Evolutionary conservation across 2,797 vertebrate genomes (phyloP).

Genomic region (Oryzias dopingdopingensis): DNA sequence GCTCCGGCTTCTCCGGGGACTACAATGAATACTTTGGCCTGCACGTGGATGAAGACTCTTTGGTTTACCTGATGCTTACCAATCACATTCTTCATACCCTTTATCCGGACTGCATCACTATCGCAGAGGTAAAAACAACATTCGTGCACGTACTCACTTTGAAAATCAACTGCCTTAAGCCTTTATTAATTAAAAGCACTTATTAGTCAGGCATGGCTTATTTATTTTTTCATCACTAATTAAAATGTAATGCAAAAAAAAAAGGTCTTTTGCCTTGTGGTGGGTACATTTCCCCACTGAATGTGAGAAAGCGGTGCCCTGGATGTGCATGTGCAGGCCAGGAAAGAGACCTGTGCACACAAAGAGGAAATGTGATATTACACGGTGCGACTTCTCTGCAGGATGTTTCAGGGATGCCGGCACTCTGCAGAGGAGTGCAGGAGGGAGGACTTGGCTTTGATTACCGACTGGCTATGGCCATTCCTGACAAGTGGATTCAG

Average conservation of each 20-base stretch:
- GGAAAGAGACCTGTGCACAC: conserved; percentile 30
- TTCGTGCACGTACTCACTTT: conserved; percentile 22
- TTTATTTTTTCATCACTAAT: conserved; percentile 59
- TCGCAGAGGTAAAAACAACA: conserved; percentile 87
- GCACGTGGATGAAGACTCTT: conserved; percentile 93
- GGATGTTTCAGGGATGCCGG: conserved; percentile 99
- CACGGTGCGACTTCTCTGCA: conserved; percentile 58
- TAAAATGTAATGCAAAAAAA: conserved; percentile 34
- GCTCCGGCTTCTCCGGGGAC: conserved; percentile 86
- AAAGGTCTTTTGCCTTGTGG: conserved; percentile 9
- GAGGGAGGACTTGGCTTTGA: conserved; percentile 95
- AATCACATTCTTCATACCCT: conserved; percentile 90
- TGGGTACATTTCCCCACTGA: conserved; percentile 22
- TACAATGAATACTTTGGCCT: conserved; percentile 98
- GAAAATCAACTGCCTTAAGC: conserved; percentile 58
- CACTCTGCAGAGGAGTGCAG: conserved; percentile 83
- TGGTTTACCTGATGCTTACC: conserved; percentile 92
- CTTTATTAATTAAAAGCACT: conserved; percentile 67
- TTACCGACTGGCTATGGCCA: conserved; percentile 95
- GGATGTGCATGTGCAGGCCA: conserved; percentile 33
- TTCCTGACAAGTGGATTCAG: conserved; percentile 99
- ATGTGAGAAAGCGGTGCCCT: conserved; percentile 6
- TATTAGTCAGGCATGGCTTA: conserved; percentile 49
- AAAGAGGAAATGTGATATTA: conserved; percentile 36
- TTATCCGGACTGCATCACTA: conserved; percentile 90